Evolutionary conservation across 1,140 invertebrate species (phyloP).

Genomic region (Globodera rostochiensis): DNA sequence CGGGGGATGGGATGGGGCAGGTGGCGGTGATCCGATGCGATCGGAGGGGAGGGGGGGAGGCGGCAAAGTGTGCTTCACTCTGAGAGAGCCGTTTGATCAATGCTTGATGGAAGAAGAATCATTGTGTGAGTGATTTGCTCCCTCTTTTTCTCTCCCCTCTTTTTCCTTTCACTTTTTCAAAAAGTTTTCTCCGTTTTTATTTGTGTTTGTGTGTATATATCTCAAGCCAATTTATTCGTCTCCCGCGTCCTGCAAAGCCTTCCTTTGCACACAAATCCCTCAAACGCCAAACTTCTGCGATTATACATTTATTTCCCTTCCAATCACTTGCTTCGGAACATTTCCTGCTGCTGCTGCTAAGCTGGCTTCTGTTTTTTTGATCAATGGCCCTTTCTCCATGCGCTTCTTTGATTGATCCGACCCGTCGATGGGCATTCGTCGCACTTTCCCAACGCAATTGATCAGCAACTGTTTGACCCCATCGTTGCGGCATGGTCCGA

Average conservation of each 20-base stretch:
- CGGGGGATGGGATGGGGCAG: background rate
- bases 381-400: background rate
- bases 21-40: no score
- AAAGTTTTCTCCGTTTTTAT: background rate
- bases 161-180: constrained; percentile 1
- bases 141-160: constrained; percentile 11
- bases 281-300: background rate
- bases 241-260: background rate
- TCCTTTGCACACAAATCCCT: background rate
- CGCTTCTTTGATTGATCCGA: constrained; percentile 6
- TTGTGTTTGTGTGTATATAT: background rate
- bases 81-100: background rate
- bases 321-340: background rate
- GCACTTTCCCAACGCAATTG: background rate
- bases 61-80: no score
- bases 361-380: constrained; percentile 9
- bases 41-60: no score
- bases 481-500: background rate
- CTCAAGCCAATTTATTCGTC: background rate
- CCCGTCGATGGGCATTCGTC: background rate
- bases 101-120: no score
- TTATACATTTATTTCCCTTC: background rate
- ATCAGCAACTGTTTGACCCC: background rate
- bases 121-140: background rate
- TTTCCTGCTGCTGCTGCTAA: no score